phyloP scores from a whole-genome alignment of 2,113 vertebrate genomes.

The Rhineura floridana region DNA sequence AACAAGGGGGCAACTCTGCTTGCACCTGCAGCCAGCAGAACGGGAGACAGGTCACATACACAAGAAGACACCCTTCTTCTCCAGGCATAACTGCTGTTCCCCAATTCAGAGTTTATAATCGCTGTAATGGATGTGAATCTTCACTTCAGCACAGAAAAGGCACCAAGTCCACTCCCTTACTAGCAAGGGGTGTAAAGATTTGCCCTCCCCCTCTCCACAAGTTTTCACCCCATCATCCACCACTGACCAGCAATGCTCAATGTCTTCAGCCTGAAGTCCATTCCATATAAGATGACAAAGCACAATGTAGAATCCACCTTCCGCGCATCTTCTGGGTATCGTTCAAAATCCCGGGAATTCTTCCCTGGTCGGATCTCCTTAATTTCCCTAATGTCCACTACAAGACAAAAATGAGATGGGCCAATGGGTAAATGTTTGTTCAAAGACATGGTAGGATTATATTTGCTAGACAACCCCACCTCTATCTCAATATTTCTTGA shows the following conservation, averaged over 20 bases:
- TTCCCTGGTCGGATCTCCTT: conserved; percentile 87
- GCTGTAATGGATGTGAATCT: too few species aligned
- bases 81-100: background rate
- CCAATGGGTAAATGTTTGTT: accelerated
- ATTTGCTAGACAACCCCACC: too few species aligned
- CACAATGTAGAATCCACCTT: conserved; percentile 83
- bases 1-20: background rate
- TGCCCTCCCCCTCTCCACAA: background rate
- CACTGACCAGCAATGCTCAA: conserved; percentile 83
- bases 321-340: conserved; percentile 85
- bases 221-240: background rate
- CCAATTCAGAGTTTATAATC: too few species aligned
- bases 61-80: background rate
- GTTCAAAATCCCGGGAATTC: conserved; percentile 86
- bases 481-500: background rate
- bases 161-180: background rate
- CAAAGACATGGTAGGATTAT: background rate
- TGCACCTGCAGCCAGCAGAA: too few species aligned
- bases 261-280: conserved; percentile 84
- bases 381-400: conserved; percentile 88
- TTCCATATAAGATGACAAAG: conserved; percentile 87
- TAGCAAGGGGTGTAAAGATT: background rate
- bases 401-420: background rate
- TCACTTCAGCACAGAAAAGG: background rate
- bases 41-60: too few species aligned